Evolutionary conservation across 2,888 invertebrate genomes (phyloP).

Genomic region (Liposcelis brunnea): DNA sequence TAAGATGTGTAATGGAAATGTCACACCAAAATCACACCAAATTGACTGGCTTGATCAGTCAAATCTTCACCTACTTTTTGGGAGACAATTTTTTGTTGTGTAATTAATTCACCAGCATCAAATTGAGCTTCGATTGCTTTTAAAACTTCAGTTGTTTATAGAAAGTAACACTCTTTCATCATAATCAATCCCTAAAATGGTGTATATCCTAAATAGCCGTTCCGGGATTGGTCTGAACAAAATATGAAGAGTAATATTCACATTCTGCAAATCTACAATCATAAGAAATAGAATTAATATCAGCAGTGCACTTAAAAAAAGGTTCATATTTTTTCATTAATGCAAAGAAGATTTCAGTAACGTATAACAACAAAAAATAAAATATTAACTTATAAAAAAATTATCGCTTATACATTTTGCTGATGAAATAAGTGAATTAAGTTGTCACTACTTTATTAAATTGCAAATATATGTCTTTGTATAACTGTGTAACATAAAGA

Average conservation of each 20-base stretch:
- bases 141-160: slow-evolving; percentile 94
- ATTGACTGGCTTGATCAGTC: slow-evolving; percentile 82
- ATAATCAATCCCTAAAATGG: slow-evolving; percentile 91
- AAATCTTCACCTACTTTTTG: slow-evolving; percentile 82
- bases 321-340: too few species aligned
- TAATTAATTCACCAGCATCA: slow-evolving; percentile 97
- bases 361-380: too few species aligned
- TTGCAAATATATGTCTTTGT: background rate
- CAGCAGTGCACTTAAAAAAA: too few species aligned
- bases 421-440: background rate
- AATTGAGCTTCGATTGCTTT: slow-evolving; percentile 99
- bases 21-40: slow-evolving; percentile 96
- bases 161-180: slow-evolving; percentile 97
- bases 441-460: too few species aligned
- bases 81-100: slow-evolving; percentile 86
- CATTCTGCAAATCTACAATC: slow-evolving; percentile 87
- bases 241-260: slow-evolving; percentile 96
- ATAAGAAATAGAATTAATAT: slow-evolving; percentile 22
- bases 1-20: slow-evolving; percentile 96
- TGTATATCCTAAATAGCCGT: slow-evolving; percentile 84
- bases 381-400: background rate
- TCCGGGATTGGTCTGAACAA: slow-evolving; percentile 90
- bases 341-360: too few species aligned
- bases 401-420: too few species aligned
- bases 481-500: background rate